Evolutionary conservation across 2,797 vertebrate genomes (phyloP).

Genomic region (Passerculus sandwichensis): DNA sequence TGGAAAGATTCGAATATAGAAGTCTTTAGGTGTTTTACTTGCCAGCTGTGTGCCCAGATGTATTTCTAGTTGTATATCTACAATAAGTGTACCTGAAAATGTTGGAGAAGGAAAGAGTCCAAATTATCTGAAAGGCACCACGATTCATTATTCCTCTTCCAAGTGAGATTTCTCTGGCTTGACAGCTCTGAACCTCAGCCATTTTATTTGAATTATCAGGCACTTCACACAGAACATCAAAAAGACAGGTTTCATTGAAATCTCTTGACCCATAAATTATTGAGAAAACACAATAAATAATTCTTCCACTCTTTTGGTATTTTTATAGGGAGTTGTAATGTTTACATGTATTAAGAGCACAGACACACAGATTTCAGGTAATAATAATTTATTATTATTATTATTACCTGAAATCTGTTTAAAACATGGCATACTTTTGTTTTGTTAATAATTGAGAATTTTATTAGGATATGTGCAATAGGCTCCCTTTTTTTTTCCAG

Average conservation of each 20-base stretch:
- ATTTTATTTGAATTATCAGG: neutral
- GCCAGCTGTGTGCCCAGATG: neutral
- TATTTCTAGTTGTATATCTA: neutral
- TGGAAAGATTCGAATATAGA: neutral
- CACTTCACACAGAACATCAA: neutral
- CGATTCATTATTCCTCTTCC: neutral
- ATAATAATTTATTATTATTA: neutral
- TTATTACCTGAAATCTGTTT: neutral
- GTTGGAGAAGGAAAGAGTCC: neutral
- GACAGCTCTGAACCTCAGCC: neutral
- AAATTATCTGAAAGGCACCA: neutral
- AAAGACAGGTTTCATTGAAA: neutral
- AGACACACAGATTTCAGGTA: neutral
- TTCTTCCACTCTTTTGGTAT: neutral
- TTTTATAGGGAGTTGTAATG: neutral
- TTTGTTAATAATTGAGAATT: neutral
- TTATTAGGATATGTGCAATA: neutral
- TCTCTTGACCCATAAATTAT: neutral
- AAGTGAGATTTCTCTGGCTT: neutral
- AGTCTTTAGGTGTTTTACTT: neutral
- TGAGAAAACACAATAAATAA: neutral
- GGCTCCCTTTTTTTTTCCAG: neutral
- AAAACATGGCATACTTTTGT: rapidly evolving
- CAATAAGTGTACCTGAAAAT: neutral
- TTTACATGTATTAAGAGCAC: neutral